These are phyloP conservation scores for Dugesia japonica DNA, from an alignment of 2,888 invertebrate species.

Conservation along the genomic window DNA sequence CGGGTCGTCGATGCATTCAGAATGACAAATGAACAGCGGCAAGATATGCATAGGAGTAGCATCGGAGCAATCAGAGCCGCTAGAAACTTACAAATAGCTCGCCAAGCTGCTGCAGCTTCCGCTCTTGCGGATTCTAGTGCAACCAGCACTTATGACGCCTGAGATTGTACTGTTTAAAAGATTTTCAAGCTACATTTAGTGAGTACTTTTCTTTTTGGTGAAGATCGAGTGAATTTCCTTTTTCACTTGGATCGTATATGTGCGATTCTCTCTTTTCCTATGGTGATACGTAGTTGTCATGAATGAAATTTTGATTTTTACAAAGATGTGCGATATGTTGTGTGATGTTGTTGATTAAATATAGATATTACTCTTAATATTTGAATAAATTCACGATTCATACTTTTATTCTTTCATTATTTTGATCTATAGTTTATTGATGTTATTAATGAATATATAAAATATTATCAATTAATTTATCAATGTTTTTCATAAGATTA, in stretches of 20 bases:
- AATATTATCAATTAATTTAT: no score
- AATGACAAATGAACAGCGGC: conserved; percentile 5
- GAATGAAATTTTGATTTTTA: conserved; percentile 12
- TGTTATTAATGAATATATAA: no score
- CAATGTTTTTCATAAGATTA: no score
- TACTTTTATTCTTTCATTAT: no score
- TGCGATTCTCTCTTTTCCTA: conserved; percentile 16
- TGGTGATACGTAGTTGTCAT: conserved; percentile 20
- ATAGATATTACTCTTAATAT: conserved; percentile 3
- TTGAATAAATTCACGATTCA: neutral
- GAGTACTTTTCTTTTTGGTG: neutral
- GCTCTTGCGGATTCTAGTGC: neutral
- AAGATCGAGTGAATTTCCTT: neutral
- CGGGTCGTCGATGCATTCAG: conserved; percentile 6
- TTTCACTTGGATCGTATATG: neutral
- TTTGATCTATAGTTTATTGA: no score
- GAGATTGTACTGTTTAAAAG: neutral
- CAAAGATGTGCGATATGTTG: neutral
- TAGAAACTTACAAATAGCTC: conserved; percentile 6
- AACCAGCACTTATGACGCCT: neutral
- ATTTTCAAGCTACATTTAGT: conserved; percentile 7
- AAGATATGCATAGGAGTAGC: conserved; percentile 16
- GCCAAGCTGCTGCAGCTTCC: conserved; percentile 13
- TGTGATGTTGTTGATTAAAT: neutral
- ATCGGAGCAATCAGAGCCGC: neutral